Evolutionary conservation across 1,140 invertebrate species (phyloP), one percentile per base, ranked within the genome.

Genomic region (Nephotettix cincticeps): DNA sequence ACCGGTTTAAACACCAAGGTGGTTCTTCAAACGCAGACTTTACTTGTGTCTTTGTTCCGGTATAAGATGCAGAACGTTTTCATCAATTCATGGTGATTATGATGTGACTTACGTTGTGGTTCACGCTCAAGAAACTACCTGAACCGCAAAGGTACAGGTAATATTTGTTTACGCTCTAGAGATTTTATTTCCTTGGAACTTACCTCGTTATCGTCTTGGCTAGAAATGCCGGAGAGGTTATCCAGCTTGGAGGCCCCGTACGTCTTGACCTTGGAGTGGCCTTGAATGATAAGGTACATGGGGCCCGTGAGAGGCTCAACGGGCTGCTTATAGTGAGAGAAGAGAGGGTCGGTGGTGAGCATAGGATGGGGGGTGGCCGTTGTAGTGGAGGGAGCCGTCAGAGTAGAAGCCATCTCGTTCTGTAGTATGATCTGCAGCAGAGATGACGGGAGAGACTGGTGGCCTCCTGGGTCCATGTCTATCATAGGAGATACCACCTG

Each of bases 201-300:
- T n/a, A 75, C 71, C 45, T 77, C 75, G 29, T 77, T 76, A 61
- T 63, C 69, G 1, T 76, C 74, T 19, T 74, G 69, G 1, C 70
- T 25, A 0, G 65, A 30, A 4, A 71, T 65, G 4, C 70, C 67
- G 29, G 68, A 71, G 11, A 71, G 43, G 36, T 40, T 68, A 40
- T 74, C 74, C 28, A 72, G 79, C 61, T 89, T 85, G n/a, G 81
- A 86, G 0, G 90, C 87, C 21, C 90, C 88, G 77, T 93, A 93
- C 0, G 89, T 92, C 81, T 92, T 92, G 0, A 93, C 91, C 81
- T 92, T 92, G 0, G 91, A 92, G 77, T 93, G 91, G 0, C 91
- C 91, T 80, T 93, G 90, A 74, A 93, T 93, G 25, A 93, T 92
- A 9, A 92, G 81, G 76, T 92, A 91, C 83, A 90, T 86, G 1